Conservation (phyloP, 2,797 vertebrate species). For the Macropodus opercularis region DNA sequence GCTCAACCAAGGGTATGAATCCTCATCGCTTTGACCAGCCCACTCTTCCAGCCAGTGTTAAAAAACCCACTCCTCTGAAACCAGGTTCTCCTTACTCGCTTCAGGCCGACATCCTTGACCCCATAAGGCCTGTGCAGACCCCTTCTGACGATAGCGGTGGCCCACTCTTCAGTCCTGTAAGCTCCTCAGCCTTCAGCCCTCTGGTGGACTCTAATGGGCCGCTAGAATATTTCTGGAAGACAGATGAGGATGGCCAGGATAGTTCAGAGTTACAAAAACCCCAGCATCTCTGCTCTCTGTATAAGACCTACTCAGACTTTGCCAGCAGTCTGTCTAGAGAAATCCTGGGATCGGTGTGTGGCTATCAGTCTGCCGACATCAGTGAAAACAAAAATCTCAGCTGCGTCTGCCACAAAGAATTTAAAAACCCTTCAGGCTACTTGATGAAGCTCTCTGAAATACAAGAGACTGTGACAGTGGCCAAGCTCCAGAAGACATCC, state of each 20-base stretch:
- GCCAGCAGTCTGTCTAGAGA: conserved; percentile 90
- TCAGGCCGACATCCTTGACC: conserved; percentile 86
- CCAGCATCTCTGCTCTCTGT: conserved; percentile 81
- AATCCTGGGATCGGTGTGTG: conserved; percentile 90
- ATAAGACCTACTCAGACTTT: conserved; percentile 89
- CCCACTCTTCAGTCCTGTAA: conserved; percentile 92
- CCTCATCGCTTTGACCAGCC: conserved; percentile 93
- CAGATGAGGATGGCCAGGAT: conserved; percentile 64
- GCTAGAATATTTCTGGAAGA: conserved; percentile 88
- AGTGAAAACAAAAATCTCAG: conserved; percentile 84
- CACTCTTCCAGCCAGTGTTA: conserved; percentile 91
- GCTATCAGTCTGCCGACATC: conserved; percentile 83
- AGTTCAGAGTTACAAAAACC: conserved; percentile 79
- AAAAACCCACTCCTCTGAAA: conserved; percentile 95
- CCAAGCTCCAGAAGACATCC: conserved; percentile 85
- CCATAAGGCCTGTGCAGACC: conserved; percentile 85
- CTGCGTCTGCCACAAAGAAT: conserved; percentile 86
- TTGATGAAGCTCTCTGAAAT: conserved; percentile 85
- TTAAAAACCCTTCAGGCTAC: conserved; percentile 80
- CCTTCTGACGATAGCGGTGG: conserved; percentile 87
- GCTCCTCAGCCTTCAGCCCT: conserved; percentile 95
- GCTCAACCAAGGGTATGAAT: conserved; percentile 88
- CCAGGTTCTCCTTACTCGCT: conserved; percentile 89
- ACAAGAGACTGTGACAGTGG: conserved; percentile 82
- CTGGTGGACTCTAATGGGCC: conserved; percentile 82